Percentiles rank a stretch among this genome's conserved stretches.
Conservation (phyloP, 2,888 invertebrate genomes). For the Theretra japonica region DNA sequence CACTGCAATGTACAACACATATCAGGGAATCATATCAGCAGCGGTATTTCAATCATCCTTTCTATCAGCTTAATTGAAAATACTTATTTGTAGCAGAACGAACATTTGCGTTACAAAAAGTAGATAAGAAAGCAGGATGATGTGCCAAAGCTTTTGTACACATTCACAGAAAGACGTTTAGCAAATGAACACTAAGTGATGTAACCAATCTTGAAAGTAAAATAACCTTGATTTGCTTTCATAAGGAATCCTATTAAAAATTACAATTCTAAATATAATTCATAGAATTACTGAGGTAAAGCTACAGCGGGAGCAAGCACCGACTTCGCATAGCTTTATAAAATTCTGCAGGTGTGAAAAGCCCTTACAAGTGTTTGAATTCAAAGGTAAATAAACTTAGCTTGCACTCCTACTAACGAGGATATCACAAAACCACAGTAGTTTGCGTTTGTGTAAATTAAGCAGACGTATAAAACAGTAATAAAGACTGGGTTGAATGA, state of each 20-base stretch:
- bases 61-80: constrained; percentile 21
- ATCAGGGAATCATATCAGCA: neutral
- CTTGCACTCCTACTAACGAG: neutral
- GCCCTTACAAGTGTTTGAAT: neutral
- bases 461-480: neutral
- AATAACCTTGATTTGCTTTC: neutral
- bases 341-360: constrained; percentile 7
- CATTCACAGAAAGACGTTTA: neutral
- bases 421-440: neutral
- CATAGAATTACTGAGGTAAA: neutral
- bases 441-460: neutral
- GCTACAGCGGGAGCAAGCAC: neutral
- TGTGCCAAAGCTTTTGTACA: neutral
- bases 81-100: neutral
- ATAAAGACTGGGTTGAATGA: neutral
- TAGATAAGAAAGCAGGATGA: neutral
- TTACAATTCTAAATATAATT: neutral
- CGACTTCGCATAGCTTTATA: neutral
- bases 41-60: neutral
- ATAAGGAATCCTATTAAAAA: neutral
- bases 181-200: neutral
- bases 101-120: neutral
- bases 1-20: constrained; percentile 7
- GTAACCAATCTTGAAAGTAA: neutral
- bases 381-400: constrained; percentile 5